phyloP scores from a whole-genome alignment of 2,888 invertebrate species.

The Leucophenga maculata region DNA sequence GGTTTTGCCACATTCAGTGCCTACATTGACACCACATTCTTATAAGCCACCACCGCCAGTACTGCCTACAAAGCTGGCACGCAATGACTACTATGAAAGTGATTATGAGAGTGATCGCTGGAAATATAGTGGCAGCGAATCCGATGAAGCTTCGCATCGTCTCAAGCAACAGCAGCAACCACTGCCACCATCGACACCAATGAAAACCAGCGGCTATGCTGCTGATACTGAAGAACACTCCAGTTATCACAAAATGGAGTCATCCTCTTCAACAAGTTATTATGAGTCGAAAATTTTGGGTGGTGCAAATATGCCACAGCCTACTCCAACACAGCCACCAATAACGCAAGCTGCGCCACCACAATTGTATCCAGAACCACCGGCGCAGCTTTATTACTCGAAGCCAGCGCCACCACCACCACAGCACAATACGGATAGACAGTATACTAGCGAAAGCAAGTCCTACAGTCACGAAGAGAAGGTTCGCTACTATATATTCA shows the following conservation, averaged over 20 bases:
- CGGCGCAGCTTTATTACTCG: conserved; percentile 52
- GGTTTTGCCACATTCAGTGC: conserved; percentile 74
- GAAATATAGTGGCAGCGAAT: conserved; percentile 78
- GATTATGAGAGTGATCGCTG: conserved; percentile 82
- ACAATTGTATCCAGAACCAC: conserved; percentile 53
- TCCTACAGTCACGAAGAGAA: conserved; percentile 66
- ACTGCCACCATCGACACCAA: conserved; percentile 33
- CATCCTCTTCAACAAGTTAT: conserved; percentile 58
- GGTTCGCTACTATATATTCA: conserved; percentile 55
- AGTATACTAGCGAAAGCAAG: conserved; percentile 12
- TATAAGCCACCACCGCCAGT: conserved; percentile 75
- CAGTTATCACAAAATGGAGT: conserved; percentile 65
- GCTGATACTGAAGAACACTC: conserved; percentile 81
- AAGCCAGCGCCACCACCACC: conserved; percentile 41
- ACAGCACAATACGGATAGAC: conserved; percentile 19
- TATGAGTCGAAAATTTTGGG: conserved; percentile 60
- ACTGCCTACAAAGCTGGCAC: conserved; percentile 76
- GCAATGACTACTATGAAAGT: conserved; percentile 76
- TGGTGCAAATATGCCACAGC: conserved; percentile 26
- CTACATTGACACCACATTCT: conserved; percentile 74
- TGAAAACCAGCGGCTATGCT: conserved; percentile 77
- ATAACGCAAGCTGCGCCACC: conserved; percentile 26
- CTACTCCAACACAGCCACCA: conserved; percentile 34
- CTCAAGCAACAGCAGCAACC: conserved; percentile 66
- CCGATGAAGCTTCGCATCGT: conserved; percentile 73